These are phyloP conservation scores for Chrosomus eos DNA, from an alignment of 2,797 vertebrate genomes.

Conservation along the genomic window DNA sequence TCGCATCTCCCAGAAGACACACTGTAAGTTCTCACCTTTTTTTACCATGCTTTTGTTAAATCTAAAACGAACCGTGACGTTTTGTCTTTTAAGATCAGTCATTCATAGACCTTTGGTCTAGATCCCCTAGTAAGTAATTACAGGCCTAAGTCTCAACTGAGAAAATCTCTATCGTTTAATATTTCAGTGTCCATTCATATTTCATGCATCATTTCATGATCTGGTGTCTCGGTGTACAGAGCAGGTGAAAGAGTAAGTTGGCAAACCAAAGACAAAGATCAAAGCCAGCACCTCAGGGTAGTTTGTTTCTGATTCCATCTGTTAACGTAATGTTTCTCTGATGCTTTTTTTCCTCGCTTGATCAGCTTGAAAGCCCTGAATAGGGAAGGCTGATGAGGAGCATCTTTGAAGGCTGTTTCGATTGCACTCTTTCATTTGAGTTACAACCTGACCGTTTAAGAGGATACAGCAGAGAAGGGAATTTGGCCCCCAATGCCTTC, in stretches of 20 bases:
- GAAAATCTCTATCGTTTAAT: constrained; percentile 67
- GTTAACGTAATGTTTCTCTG: constrained; percentile 64
- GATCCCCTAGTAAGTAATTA: constrained; percentile 43
- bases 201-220: constrained; percentile 63
- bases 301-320: constrained; percentile 68
- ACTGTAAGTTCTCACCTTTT: neutral
- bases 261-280: constrained; percentile 75
- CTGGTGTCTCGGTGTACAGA: constrained; percentile 32
- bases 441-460: neutral
- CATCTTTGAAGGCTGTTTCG: constrained; percentile 22
- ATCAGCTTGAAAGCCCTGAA: constrained; percentile 56
- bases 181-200: constrained; percentile 77
- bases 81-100: constrained; percentile 47
- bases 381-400: constrained; percentile 14
- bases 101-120: constrained; percentile 34
- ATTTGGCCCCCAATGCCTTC: neutral
- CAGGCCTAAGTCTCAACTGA: constrained; percentile 55
- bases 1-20: neutral
- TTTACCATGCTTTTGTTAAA: neutral
- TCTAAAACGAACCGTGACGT: constrained; percentile 17
- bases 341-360: constrained; percentile 55
- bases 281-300: constrained; percentile 69
- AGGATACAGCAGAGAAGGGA: neutral
- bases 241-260: constrained; percentile 55
- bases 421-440: neutral